phyloP scores from a whole-genome alignment of 2,113 vertebrate genomes.

The Vombatus ursinus region DNA sequence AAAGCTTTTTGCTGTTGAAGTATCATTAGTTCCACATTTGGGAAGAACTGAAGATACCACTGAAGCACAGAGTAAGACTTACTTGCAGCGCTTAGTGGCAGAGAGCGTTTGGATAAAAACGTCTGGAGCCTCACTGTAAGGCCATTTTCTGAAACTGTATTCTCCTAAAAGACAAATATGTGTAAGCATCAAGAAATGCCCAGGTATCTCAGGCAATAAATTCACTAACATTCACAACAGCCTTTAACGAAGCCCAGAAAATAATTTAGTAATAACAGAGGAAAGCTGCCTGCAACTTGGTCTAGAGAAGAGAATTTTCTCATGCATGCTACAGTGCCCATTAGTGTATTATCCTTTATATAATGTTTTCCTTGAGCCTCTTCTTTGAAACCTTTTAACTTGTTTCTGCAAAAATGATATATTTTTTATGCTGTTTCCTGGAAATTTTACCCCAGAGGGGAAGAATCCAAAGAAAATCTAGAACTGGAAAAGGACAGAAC shows the following conservation, averaged over 20 bases:
- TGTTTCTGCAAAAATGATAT: background rate
- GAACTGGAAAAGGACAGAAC: background rate
- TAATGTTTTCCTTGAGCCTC: background rate
- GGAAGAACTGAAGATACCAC: background rate
- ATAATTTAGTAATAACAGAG: accelerated
- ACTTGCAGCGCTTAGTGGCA: conserved; percentile 88
- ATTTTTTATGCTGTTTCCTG: background rate
- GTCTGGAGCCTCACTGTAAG: conserved; percentile 89
- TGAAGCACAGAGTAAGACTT: conserved; percentile 41
- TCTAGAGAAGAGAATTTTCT: background rate
- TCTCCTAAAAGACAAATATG: conserved; percentile 73
- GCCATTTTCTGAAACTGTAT: conserved; percentile 71
- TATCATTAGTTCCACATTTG: accelerated
- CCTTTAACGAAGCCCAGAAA: background rate
- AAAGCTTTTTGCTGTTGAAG: accelerated
- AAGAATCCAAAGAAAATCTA: background rate
- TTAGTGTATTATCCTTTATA: accelerated
- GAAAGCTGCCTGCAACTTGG: background rate
- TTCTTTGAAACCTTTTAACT: background rate
- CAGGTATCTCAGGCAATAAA: background rate
- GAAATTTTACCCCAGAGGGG: background rate
- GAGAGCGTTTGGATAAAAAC: conserved; percentile 88
- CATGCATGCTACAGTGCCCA: background rate
- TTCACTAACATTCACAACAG: accelerated
- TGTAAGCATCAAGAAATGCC: background rate